Base-by-base conservation (phyloP, 2,797 vertebrate genomes). In the Melanogrammus aeglefinus region DNA sequence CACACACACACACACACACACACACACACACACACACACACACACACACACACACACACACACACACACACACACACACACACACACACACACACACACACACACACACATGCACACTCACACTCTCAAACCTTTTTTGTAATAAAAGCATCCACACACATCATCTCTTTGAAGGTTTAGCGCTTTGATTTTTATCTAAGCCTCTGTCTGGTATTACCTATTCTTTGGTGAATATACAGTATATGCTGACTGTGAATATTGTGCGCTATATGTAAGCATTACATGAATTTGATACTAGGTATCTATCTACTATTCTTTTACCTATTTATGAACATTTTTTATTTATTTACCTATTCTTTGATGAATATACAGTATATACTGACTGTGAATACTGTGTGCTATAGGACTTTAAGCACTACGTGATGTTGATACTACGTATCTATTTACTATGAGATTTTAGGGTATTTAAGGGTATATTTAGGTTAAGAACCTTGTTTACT, bases 111-210 rank as follows among this genome's bases (percentile, higher is more conserved):
- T 57, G 80, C 78, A 73, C 57, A 24, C 57, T 24, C 57, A 66
- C 21, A 24, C 79, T 38, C 39, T 35, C 36, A 31, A 21, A 24
- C 57, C 13, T 3, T 9, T 38, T 31, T 35, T 73, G 66, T 70
- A 9, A 24, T 77, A 77, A 77, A 73, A 72, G 51, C 73, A 79
- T 63, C 79, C 36, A 7, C 72, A 74, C 78, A 75, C 80, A 77
- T 76, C 74, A 35, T 13, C 73, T 72, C 39, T 16, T 74, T 66
- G 81, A 82, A 86, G 85, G 83, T 84, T 85, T 77, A 79, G 75
- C 4, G 8, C 41, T 84, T 76, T 84, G 78, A 81, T 77, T 77
- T 72, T 78, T 73, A 57, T 12, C 35, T 69, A 29, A 76, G 27
- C 47, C 72, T 41, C 71, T 71, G 36, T 33, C 39, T 36, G 29